A percentile compares a stretch with the other conserved stretches of the same genome.
phyloP scores from a whole-genome alignment of 2,888 invertebrate genomes.

The Hydriomena furcata region DNA sequence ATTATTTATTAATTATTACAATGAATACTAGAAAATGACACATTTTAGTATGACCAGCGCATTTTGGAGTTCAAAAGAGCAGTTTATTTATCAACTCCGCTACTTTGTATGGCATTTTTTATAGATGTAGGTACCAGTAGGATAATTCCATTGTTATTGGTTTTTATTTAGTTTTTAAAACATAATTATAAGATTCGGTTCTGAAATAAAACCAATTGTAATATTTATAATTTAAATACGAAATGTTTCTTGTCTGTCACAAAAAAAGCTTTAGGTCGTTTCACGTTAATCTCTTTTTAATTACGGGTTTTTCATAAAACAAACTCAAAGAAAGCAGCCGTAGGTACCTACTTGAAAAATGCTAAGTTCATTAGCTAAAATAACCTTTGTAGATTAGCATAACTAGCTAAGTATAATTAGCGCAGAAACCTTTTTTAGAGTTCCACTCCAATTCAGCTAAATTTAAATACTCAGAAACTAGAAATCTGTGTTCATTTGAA shows the following conservation, averaged over 20 bases:
- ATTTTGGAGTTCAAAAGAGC: no score
- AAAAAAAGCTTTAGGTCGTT: not conserved
- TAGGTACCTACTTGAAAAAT: conserved; percentile 21
- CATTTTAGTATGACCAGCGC: no score
- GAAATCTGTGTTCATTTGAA: no score
- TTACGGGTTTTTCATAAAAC: conserved; percentile 33
- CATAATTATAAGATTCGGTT: no score
- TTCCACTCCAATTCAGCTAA: not conserved
- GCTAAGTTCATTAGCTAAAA: conserved; percentile 47
- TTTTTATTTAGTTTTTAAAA: no score
- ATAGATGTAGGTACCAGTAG: no score
- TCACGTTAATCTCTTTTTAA: conserved; percentile 38
- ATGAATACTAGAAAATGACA: no score
- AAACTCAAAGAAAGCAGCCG: conserved; percentile 25
- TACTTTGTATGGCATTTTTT: no score
- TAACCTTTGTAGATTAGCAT: conserved; percentile 48
- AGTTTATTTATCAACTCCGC: no score
- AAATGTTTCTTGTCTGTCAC: conserved; percentile 2
- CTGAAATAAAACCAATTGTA: not conserved
- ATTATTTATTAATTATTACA: no score
- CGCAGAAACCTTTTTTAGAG: conserved; percentile 28
- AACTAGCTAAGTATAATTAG: conserved; percentile 50
- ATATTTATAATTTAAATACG: conserved; percentile 1
- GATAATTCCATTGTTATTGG: no score
- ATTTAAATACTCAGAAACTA: no score